A percentile compares a stretch with the other conserved stretches of the same genome.
These are phyloP conservation scores for Selenia dentaria DNA, from an alignment of 2,888 invertebrate species.

Conservation along the genomic window DNA sequence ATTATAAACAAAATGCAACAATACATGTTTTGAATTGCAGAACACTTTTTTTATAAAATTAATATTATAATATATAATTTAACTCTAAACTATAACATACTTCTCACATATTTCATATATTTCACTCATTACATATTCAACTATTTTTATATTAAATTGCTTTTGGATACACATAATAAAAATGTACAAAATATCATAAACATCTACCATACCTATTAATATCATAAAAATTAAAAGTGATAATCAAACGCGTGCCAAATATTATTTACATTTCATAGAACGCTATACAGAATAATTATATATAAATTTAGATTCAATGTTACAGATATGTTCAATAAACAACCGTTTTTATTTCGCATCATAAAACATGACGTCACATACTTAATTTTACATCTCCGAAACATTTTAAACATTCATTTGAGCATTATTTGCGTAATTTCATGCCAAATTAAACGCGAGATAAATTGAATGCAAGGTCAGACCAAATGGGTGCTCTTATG, in stretches of 20 bases:
- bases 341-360: constrained; percentile 21
- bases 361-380: constrained; percentile 1
- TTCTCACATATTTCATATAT: too few species aligned
- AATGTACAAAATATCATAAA: constrained; percentile 24
- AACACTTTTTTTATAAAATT: too few species aligned
- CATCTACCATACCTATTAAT: constrained; percentile 17
- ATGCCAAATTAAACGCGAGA: constrained; percentile 1
- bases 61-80: too few species aligned
- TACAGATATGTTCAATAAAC: constrained; percentile 32
- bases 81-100: too few species aligned
- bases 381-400: not conserved
- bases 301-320: constrained; percentile 17
- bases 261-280: constrained; percentile 6
- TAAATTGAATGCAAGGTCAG: not conserved
- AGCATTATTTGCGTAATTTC: constrained; percentile 15
- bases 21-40: too few species aligned
- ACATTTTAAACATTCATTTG: constrained; percentile 15
- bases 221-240: constrained; percentile 2
- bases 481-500: constrained; percentile 1
- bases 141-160: constrained; percentile 17
- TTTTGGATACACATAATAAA: constrained; percentile 24
- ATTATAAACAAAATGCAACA: too few species aligned
- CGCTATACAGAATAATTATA: constrained; percentile 1
- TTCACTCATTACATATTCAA: too few species aligned
- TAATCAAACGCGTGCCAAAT: constrained; percentile 26